Base-by-base conservation (phyloP, 1,140 invertebrate genomes). In the Euura lappo region DNA sequence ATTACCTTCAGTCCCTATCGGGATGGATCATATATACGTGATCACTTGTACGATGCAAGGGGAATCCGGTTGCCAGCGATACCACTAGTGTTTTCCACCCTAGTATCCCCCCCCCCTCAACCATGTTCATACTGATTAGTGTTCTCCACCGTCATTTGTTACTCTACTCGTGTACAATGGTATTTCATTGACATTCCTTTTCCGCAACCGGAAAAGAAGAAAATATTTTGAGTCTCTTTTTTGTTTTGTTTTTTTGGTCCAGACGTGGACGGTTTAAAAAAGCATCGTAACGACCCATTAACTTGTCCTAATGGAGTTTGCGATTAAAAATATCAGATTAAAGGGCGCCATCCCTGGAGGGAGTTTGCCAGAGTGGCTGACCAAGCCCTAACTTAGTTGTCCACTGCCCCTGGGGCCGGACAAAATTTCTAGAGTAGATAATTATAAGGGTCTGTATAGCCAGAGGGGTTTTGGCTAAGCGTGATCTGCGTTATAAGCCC, bases 371-470 rank as follows among this genome's bases (percentile, higher is more conserved):
- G 77, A 76, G 73, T 71, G 77, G 80, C 83, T 82, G 84, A 82
- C 81, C 81, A 81, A 82, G 78, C 79, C 77, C 72, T 86, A 86
- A 86, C 78, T 80, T 79, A 84, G 84, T 86, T 85, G 84, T 78
- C 74, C 76, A 75, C 69, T 74, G 72, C 74, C 79, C 84, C 82
- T 78, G 67, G 60, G 84, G 83, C 81, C 82, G 85, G 80, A 84
- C 82, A 81, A 85, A 84, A 87, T 86, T 86, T 77, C 83, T 85
- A 81, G 78, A 77, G 79, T 71, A 79, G 80, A 84, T 85, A 84
- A 87, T 87, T 85, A 85, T 76, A 80, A 83, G 84, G 85, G 83
- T 84, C 80, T 79, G 79, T 71, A 47, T 28, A 28, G 68, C 65
- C 60, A n/a, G 68, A 43, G 68, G 69, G 46, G 46, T 68, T 68